Evolutionary conservation across 2,888 invertebrate genomes (phyloP).

Genomic region (Stenurella melanura): DNA sequence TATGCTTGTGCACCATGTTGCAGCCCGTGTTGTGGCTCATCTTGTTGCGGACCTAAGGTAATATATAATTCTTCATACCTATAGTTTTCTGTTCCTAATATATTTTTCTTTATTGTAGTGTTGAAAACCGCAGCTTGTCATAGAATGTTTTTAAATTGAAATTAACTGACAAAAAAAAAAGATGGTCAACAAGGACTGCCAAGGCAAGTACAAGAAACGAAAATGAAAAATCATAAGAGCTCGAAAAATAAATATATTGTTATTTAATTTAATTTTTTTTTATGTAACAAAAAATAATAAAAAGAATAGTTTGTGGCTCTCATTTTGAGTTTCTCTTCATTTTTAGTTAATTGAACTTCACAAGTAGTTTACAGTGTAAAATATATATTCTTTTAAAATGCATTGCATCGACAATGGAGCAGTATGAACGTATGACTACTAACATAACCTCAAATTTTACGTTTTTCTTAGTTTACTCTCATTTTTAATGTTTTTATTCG

Average conservation of each 20-base stretch:
- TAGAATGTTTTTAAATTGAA: background rate
- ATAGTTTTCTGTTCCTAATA: background rate
- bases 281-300: conserved; percentile 7
- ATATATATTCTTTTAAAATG: too few species aligned
- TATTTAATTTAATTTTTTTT: conserved; percentile 1
- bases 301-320: conserved; percentile 20
- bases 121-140: conserved; percentile 12
- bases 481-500: too few species aligned
- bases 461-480: too few species aligned
- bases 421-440: too few species aligned
- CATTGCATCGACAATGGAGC: too few species aligned
- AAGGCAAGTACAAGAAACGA: conserved; percentile 18
- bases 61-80: background rate
- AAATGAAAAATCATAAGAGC: background rate
- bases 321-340: background rate
- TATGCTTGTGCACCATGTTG: conserved; percentile 51
- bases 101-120: conserved; percentile 15
- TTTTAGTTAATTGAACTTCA: too few species aligned
- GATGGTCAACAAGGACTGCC: conserved; percentile 28
- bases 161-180: conserved; percentile 4
- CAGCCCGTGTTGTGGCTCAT: conserved; percentile 49
- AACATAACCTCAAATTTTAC: too few species aligned
- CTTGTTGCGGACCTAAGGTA: conserved; percentile 50
- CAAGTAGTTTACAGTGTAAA: too few species aligned
- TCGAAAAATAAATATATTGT: conserved; percentile 10